Evolutionary conservation across 2,888 invertebrate genomes (phyloP), one percentile per base, ranked within the genome.

Genomic region (Helobdella robusta): DNA sequence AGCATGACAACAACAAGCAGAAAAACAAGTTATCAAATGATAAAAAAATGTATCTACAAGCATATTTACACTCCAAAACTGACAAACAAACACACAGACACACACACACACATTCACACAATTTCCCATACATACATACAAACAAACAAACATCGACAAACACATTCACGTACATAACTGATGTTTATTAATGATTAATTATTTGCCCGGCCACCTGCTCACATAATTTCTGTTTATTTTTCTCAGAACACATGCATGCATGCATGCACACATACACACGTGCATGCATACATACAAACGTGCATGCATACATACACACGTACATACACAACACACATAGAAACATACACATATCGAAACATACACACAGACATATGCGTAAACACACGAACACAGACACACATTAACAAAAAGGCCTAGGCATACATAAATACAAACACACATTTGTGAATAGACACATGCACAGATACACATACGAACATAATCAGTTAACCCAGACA

Each of bases 111-210:
- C n/a, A 25, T 20, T 30, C 32, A 56, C n/a, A 28, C 28, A 20
- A n/a, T 15, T 18, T 52, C 18, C 28, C 25, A n/a, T n/a, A 28
- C 56, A 56, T 56, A 56, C 11, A 40, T 40, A 40, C 11, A 40
- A n/a, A 40, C 44, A 40, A 40, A 40, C 44, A 40, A 11, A 11
- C n/a, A n/a, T 15, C 23, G 48, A 56, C 32, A 56, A 30, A 28
- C 28, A 20, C 32, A 23, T 18, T 52, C 18, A 25, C 25, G 25
- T n/a, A 28, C 56, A 56, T 56, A 56, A 56, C 28, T 56, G 56
- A 25, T 56, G 56, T 56, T 56, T 28, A 56, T 56, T 30, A 30
- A 56, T 56, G 56, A 56, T 56, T 56, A 56, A 56, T 56, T 56
- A 56, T 56, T 25, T 28, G 56, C 32, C 56, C 44, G 25, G 28